Percentiles rank a stretch among this genome's conserved stretches.
phyloP scores from a whole-genome alignment of 2,113 vertebrate genomes.

The Copsychus sechellarum region DNA sequence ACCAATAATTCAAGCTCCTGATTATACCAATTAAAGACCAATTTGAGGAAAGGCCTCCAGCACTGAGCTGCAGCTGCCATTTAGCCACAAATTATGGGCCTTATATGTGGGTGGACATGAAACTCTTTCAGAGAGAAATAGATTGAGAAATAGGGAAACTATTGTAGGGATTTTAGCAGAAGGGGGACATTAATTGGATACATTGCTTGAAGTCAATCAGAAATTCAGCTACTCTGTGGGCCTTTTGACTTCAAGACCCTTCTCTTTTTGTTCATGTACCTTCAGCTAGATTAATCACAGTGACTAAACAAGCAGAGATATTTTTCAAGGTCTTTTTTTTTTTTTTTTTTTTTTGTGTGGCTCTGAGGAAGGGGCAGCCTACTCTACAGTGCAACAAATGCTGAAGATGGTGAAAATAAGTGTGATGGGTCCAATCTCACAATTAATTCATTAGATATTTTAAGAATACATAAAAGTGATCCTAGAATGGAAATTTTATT shows the following conservation, averaged over 20 bases:
- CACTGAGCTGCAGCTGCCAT: constrained; percentile 81
- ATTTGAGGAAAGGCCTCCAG: constrained; percentile 77
- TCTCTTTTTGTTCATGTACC: constrained; percentile 66
- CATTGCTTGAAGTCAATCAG: constrained; percentile 64
- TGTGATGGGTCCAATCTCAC: not conserved
- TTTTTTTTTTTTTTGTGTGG: not conserved
- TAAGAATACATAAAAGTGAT: not conserved
- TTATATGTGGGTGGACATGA: constrained; percentile 84
- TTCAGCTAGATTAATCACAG: constrained; percentile 64
- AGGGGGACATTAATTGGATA: constrained; percentile 55
- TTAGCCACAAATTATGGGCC: constrained; percentile 86
- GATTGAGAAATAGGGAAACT: constrained; percentile 52
- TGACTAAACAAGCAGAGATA: constrained; percentile 62
- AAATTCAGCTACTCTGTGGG: constrained; percentile 48
- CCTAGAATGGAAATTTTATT: not conserved
- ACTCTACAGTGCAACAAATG: not conserved
- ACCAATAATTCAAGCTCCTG: constrained; percentile 84
- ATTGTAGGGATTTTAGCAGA: constrained; percentile 46
- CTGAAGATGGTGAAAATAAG: not conserved
- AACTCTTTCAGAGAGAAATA: constrained; percentile 78
- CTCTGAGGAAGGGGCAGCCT: constrained; percentile 1
- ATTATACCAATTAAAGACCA: constrained; percentile 83
- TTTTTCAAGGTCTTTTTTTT: constrained; percentile 14
- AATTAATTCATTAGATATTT: not conserved
- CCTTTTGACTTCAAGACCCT: constrained; percentile 63